Percentiles rank a stretch among this genome's conserved stretches.
phyloP scores from a whole-genome alignment of 2,113 vertebrate species.

The Neoarius graeffei region DNA sequence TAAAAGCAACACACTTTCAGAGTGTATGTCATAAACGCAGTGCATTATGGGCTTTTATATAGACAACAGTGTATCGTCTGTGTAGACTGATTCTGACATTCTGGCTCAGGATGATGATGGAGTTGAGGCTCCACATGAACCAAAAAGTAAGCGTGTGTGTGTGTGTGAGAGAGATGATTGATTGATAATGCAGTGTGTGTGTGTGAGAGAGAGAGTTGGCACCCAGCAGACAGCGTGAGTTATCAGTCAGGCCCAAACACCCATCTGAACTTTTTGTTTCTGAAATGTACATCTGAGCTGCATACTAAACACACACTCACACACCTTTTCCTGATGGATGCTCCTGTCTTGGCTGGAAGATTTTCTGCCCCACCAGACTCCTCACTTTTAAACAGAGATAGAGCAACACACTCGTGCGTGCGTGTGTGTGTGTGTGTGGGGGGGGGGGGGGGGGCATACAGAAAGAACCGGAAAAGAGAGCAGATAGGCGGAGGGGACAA shows the following conservation, averaged over 20 bases:
- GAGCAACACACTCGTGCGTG: neutral
- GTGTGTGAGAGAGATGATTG: neutral
- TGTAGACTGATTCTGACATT: neutral
- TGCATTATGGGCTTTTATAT: neutral
- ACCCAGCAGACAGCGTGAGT: neutral
- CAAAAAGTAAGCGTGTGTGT: neutral
- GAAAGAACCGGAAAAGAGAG: neutral
- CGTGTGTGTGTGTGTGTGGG: conserved; percentile 2
- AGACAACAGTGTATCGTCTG: neutral
- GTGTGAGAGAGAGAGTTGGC: neutral
- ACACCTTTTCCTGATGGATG: conserved; percentile 12
- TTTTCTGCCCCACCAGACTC: neutral
- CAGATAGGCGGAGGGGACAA: too few relatives aligned
- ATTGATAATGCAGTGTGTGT: neutral
- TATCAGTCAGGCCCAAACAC: conserved; percentile 4
- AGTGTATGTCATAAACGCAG: neutral
- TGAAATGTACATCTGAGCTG: neutral
- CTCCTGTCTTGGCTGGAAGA: neutral
- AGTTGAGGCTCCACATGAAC: neutral
- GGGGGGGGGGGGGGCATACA: too few relatives aligned
- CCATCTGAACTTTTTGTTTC: neutral
- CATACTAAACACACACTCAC: neutral
- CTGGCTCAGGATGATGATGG: neutral
- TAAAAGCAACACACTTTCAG: neutral
- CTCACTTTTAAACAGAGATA: neutral